Percentiles rank a stretch among this genome's conserved stretches.
These are phyloP conservation scores for Gambusia yucatana DNA, from an alignment of 2,797 vertebrate species.

Conservation along the genomic window DNA sequence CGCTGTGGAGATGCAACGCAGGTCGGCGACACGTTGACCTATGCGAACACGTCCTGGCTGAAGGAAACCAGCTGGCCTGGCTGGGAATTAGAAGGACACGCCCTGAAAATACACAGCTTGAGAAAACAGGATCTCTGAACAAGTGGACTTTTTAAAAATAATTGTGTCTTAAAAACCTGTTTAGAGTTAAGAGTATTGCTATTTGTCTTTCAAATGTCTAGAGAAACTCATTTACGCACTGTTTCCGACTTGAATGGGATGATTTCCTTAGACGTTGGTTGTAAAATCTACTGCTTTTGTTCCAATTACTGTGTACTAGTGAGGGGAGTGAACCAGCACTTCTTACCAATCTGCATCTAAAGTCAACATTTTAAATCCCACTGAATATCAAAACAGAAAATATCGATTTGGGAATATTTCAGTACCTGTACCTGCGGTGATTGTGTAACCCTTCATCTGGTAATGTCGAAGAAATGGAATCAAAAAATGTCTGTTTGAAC, in stretches of 20 bases:
- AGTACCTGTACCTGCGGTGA: background rate
- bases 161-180: background rate
- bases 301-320: background rate
- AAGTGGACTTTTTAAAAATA: background rate
- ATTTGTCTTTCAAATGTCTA: background rate
- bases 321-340: background rate
- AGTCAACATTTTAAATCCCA: background rate
- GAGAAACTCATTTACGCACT: background rate
- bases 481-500: constrained; percentile 48
- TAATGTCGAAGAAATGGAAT: background rate
- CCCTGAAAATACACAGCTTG: background rate
- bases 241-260: background rate
- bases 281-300: background rate
- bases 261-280: background rate
- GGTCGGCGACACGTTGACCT: constrained; percentile 32
- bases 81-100: constrained; percentile 31
- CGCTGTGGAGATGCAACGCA: constrained; percentile 16
- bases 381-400: background rate
- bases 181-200: too few species aligned
- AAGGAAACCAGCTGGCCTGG: constrained; percentile 47
- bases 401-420: background rate
- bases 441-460: background rate
- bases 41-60: background rate
- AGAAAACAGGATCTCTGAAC: constrained; percentile 1
- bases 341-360: background rate